Conservation (phyloP, 2,797 vertebrate species). For the Rhadinocentrus ornatus region DNA sequence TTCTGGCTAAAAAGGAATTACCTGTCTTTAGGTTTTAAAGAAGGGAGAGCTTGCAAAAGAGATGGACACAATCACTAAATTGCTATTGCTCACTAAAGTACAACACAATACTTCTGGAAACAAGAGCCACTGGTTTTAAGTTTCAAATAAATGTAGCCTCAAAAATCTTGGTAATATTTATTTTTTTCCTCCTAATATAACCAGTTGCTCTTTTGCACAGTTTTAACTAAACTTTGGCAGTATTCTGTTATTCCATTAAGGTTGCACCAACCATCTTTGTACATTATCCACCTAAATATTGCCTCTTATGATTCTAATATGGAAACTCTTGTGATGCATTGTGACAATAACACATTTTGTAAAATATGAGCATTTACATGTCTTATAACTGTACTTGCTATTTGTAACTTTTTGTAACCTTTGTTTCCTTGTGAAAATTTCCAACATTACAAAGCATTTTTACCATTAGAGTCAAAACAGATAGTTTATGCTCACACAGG, state of each 20-base stretch:
- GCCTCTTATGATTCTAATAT: conserved; percentile 39
- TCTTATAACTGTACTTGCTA: conserved; percentile 25
- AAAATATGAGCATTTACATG: conserved; percentile 40
- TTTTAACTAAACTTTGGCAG: conserved; percentile 36
- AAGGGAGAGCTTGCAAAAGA: conserved; percentile 9
- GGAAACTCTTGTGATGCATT: conserved; percentile 35
- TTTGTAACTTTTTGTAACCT: conserved; percentile 49
- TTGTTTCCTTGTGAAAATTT: conserved; percentile 43
- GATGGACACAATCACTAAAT: neutral
- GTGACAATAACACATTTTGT: conserved; percentile 53
- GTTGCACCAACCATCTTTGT: conserved; percentile 31
- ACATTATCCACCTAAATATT: conserved; percentile 42
- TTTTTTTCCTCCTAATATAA: conserved; percentile 18
- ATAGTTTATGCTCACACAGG: conserved; percentile 28
- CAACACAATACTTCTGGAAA: conserved; percentile 5
- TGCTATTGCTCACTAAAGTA: neutral
- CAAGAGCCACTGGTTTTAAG: neutral
- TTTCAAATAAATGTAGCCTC: conserved; percentile 6
- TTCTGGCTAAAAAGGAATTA: neutral
- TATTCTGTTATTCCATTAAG: conserved; percentile 29
- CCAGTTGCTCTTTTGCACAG: conserved; percentile 8
- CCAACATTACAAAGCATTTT: conserved; percentile 30
- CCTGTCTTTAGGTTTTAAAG: conserved; percentile 29
- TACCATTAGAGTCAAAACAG: conserved; percentile 24
- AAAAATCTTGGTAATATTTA: conserved; percentile 21